Evolutionary conservation across 1,140 invertebrate genomes (phyloP).

Genomic region (Camponotus pennsylvanicus): DNA sequence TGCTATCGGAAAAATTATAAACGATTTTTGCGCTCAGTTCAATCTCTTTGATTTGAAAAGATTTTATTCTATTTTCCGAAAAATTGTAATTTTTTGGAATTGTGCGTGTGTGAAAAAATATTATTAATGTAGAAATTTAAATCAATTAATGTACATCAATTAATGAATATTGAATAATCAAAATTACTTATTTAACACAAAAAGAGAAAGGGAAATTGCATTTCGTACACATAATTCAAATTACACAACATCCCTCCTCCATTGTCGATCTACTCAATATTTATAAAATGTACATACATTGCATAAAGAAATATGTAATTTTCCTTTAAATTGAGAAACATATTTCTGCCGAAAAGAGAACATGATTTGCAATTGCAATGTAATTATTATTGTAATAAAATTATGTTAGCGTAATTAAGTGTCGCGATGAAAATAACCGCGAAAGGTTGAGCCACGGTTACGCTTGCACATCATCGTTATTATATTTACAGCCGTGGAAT

Average conservation of each 20-base stretch:
- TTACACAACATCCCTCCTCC: no score
- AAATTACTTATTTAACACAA: neutral
- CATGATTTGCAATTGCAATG: neutral
- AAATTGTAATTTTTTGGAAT: neutral
- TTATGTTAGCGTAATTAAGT: conserved; percentile 13
- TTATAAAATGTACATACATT: neutral
- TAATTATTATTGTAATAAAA: neutral
- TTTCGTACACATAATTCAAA: no score
- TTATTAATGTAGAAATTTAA: neutral
- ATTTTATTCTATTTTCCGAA: neutral
- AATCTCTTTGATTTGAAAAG: neutral
- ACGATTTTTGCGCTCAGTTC: neutral
- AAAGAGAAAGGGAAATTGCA: neutral
- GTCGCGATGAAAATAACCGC: neutral
- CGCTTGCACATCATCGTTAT: neutral
- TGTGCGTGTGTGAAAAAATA: neutral
- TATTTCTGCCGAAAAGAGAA: neutral
- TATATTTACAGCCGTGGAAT: conserved; percentile 22
- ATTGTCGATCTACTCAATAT: neutral
- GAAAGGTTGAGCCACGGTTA: conserved; percentile 19
- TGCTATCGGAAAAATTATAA: neutral
- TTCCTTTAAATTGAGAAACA: neutral
- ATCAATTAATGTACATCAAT: neutral
- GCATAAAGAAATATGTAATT: neutral
- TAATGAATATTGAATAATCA: neutral